phyloP scores from a whole-genome alignment of 2,113 vertebrate species.

The Lontra canadensis region DNA sequence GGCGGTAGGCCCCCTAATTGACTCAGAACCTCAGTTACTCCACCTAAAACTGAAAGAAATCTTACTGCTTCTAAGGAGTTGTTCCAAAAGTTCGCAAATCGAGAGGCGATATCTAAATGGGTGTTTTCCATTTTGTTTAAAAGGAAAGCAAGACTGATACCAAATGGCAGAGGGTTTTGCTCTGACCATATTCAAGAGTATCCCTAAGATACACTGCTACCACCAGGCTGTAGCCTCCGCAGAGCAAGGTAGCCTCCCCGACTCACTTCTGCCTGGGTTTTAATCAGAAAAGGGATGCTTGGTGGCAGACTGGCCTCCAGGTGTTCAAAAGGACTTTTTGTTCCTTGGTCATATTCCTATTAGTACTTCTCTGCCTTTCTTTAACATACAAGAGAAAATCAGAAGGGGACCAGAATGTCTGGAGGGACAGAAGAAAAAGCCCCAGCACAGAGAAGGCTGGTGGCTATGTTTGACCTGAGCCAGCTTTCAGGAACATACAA shows the following conservation, averaged over 20 bases:
- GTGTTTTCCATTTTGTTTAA: not conserved
- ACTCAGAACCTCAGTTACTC: not conserved
- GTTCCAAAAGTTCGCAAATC: not conserved
- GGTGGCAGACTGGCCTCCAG: not conserved
- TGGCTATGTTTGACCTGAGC: not conserved
- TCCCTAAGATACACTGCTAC: not conserved
- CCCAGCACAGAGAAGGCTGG: not conserved
- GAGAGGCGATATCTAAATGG: not conserved
- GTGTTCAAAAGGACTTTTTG: not conserved
- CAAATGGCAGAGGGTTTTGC: not conserved
- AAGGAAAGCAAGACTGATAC: not conserved
- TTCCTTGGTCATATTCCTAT: not conserved
- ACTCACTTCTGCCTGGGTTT: not conserved
- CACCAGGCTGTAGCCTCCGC: not conserved
- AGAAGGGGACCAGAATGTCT: not conserved
- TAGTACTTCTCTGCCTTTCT: not conserved
- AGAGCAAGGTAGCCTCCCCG: not conserved
- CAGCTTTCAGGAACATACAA: not conserved
- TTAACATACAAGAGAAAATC: not conserved
- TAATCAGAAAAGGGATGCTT: not conserved
- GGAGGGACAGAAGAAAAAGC: not conserved
- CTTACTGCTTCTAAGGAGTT: not conserved
- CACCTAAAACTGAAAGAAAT: not conserved
- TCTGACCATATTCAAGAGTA: not conserved
- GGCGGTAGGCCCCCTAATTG: not conserved